phyloP scores from a whole-genome alignment of 2,888 invertebrate genomes.

The Heliconius charithonia region DNA sequence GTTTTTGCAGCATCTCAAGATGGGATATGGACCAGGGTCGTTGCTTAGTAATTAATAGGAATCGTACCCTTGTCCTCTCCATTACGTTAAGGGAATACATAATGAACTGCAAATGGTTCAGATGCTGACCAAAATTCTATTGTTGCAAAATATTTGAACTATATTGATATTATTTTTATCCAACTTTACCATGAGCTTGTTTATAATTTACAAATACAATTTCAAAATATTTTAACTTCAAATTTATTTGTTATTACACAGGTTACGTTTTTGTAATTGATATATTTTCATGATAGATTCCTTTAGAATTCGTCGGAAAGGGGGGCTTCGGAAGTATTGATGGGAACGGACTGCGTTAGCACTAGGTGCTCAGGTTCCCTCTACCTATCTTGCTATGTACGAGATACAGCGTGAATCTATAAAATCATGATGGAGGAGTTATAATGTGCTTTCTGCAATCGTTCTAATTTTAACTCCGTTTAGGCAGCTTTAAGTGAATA shows the following conservation, averaged over 20 bases:
- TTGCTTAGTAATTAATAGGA: slow-evolving; percentile 63
- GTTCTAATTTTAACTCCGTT: not conserved
- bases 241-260: not conserved
- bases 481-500: not conserved
- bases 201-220: not conserved
- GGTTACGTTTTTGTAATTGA: not conserved
- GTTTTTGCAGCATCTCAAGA: slow-evolving; percentile 55
- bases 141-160: not conserved
- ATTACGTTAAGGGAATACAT: slow-evolving; percentile 43
- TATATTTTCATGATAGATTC: not conserved
- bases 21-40: slow-evolving; percentile 51
- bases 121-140: not conserved
- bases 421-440: not conserved
- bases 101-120: slow-evolving; percentile 27
- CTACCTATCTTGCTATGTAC: not conserved
- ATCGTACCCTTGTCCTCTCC: slow-evolving; percentile 51
- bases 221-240: not conserved
- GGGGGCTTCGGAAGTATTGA: too few relatives aligned
- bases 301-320: not conserved
- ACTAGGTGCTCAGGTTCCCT: not conserved
- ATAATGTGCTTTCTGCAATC: not conserved
- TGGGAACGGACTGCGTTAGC: not conserved
- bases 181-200: not conserved
- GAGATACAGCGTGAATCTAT: not conserved
- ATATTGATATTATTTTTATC: not conserved